Conservation (phyloP, 2,113 vertebrate genomes). For the chimpanzee (Pan troglodytes) region NHGRI_mPanTro3-v2.1_pri NC_072413.2:55068001-55068500, state of each 20-base stretch:
- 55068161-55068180: neutral
- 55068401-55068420: neutral
- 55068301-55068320: neutral
- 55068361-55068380: neutral
- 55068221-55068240: neutral
- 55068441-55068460: neutral
- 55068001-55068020: neutral
- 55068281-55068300: neutral
- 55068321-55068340: neutral
- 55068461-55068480: neutral
- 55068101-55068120: neutral
- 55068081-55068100: neutral
- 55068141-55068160: neutral
- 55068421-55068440: neutral
- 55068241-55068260: neutral
- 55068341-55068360: neutral
- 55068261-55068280: neutral
- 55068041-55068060: neutral
- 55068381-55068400: neutral
- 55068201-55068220: neutral
- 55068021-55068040: neutral
- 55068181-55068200: neutral
- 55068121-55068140: neutral
- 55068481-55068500: neutral
- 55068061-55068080: neutral